A percentile compares a stretch with the other conserved stretches of the same genome.
These are phyloP conservation scores for Seriola dumerili DNA, from an alignment of 2,113 vertebrate species.

Conservation along the genomic window DNA sequence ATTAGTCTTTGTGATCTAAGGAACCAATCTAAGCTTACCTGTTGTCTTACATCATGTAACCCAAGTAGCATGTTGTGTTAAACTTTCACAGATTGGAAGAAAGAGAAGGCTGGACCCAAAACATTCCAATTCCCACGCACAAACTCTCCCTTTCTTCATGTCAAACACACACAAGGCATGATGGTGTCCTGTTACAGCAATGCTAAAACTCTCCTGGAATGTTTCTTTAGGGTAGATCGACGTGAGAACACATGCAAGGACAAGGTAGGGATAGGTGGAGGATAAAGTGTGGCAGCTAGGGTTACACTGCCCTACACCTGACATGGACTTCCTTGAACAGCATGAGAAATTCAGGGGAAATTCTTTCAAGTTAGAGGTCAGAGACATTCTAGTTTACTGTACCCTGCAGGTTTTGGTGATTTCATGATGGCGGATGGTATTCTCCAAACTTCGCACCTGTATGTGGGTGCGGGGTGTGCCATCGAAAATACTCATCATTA, in stretches of 20 bases:
- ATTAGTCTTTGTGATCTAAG: background rate
- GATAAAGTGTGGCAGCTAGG: constrained; percentile 60
- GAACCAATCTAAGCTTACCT: constrained; percentile 36
- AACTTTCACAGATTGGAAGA: constrained; percentile 26
- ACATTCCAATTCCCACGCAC: constrained; percentile 39
- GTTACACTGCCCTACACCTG: constrained; percentile 62
- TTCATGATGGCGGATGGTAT: constrained; percentile 19
- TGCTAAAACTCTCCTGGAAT: constrained; percentile 75
- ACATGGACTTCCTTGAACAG: constrained; percentile 47
- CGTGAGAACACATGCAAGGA: constrained; percentile 69
- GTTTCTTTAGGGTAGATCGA: constrained; percentile 69
- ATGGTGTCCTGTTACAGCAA: constrained; percentile 69
- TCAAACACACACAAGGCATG: constrained; percentile 22
- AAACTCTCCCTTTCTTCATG: constrained; percentile 56
- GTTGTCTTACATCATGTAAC: constrained; percentile 38
- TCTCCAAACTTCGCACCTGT: constrained; percentile 25
- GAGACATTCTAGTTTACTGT: constrained; percentile 5
- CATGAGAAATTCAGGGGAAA: constrained; percentile 40
- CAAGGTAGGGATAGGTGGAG: constrained; percentile 63
- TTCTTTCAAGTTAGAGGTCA: constrained; percentile 28
- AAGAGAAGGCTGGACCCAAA: background rate
- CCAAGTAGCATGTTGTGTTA: constrained; percentile 41
- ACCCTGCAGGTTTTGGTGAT: constrained; percentile 11
- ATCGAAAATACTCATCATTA: background rate
- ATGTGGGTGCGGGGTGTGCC: background rate